Conservation (phyloP, 1,140 invertebrate genomes). For the Brachionus rotundiformis region DNA sequence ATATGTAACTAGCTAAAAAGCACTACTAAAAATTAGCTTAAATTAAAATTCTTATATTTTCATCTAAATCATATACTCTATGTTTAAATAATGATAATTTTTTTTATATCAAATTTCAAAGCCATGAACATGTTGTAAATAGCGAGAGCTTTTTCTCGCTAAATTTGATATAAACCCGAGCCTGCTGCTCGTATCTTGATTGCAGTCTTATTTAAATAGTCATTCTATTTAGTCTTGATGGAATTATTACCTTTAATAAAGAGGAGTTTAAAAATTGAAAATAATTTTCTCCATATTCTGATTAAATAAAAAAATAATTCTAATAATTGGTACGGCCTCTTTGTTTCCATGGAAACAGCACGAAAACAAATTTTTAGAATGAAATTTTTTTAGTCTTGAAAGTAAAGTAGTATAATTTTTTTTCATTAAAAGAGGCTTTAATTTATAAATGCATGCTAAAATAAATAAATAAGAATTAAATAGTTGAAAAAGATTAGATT, state of each 20-base stretch:
- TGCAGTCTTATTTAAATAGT: not conserved
- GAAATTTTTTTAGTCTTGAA: not conserved
- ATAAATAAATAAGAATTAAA: not conserved
- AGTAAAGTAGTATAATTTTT: too few species aligned
- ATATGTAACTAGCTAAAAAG: not conserved
- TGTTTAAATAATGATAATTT: slow-evolving; percentile 4
- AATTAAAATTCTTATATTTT: not conserved
- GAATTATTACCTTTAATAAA: too few species aligned
- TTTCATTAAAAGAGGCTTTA: too few species aligned
- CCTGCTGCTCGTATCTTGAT: not conserved
- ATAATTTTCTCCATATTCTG: too few species aligned
- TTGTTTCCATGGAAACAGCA: not conserved
- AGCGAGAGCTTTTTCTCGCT: not conserved
- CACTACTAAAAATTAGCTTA: not conserved
- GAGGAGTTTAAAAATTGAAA: too few species aligned
- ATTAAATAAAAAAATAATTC: not conserved
- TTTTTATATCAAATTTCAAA: slow-evolving; percentile 15
- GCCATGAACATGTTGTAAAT: slow-evolving; percentile 1
- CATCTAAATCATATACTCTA: slow-evolving; percentile 9
- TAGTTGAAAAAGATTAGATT: not conserved
- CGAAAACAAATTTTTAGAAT: not conserved
- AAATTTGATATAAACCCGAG: not conserved
- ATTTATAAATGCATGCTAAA: slow-evolving; percentile 1
- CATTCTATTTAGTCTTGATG: not conserved
- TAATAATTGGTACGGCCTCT: not conserved